Evolutionary conservation across 1,140 invertebrate species (phyloP).

Genomic region (Plodia interpunctella): DNA sequence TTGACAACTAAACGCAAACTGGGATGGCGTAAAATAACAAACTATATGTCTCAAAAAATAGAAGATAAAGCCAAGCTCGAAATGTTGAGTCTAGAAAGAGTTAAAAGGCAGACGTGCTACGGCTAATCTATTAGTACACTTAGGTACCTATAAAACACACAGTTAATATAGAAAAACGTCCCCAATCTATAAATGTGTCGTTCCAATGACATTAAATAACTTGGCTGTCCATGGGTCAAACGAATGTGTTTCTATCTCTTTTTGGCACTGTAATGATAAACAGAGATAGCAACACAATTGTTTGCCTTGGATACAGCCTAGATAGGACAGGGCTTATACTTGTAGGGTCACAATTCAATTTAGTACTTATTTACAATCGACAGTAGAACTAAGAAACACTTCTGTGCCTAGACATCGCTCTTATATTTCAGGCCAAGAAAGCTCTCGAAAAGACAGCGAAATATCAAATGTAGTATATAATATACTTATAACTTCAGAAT

Average conservation of each 20-base stretch:
- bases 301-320: too few species aligned
- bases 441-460: background rate
- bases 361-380: too few species aligned
- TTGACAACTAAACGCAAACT: conserved; percentile 8
- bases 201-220: too few species aligned
- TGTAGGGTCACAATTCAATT: too few species aligned
- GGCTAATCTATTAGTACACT: background rate
- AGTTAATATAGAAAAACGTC: background rate
- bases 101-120: conserved; percentile 20
- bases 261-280: too few species aligned
- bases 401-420: too few species aligned
- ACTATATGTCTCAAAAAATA: conserved; percentile 17
- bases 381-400: too few species aligned
- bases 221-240: too few species aligned
- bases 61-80: conserved; percentile 43
- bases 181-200: too few species aligned
- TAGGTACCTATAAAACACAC: conserved; percentile 1
- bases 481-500: background rate
- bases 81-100: conserved; percentile 30
- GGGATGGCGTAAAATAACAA: conserved; percentile 13
- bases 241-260: too few species aligned
- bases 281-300: too few species aligned
- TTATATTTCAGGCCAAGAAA: background rate
- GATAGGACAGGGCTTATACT: too few species aligned
- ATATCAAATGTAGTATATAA: background rate